Evolutionary conservation across 1,140 invertebrate species (phyloP).

Genomic region (Panagrolaimus sp.): DNA sequence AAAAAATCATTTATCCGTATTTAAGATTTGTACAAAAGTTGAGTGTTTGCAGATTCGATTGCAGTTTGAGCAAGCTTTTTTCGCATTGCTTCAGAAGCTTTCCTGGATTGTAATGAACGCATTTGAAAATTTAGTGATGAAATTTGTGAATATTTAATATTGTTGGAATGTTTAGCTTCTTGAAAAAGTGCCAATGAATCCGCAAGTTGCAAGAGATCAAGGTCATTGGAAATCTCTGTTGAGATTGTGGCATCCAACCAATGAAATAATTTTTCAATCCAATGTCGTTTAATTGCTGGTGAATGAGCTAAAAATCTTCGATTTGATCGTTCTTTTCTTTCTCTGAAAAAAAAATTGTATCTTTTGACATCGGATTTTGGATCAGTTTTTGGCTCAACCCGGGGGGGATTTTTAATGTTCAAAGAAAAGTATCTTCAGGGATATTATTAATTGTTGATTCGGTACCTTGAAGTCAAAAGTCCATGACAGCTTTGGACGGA

Average conservation of each 20-base stretch:
- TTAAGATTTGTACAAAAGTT: not conserved
- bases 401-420: too few species aligned
- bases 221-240: not conserved
- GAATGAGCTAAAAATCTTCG: not conserved
- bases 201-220: not conserved
- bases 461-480: too few species aligned
- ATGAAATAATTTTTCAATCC: constrained; percentile 10
- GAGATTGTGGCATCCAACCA: not conserved
- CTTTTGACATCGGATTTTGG: not conserved
- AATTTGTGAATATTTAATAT: constrained; percentile 13
- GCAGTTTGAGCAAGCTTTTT: not conserved
- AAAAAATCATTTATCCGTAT: too few species aligned
- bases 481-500: too few species aligned
- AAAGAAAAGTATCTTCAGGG: too few species aligned
- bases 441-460: too few species aligned
- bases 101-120: not conserved
- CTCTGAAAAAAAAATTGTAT: not conserved
- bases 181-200: not conserved
- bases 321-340: not conserved
- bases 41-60: not conserved
- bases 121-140: constrained; percentile 9
- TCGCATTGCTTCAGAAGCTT: not conserved
- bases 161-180: not conserved
- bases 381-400: too few species aligned
- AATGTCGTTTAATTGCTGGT: not conserved